Percentiles rank a stretch among this genome's conserved stretches.
Conservation (phyloP, 2,113 vertebrate genomes). For the Otocyon megalotis region DNA sequence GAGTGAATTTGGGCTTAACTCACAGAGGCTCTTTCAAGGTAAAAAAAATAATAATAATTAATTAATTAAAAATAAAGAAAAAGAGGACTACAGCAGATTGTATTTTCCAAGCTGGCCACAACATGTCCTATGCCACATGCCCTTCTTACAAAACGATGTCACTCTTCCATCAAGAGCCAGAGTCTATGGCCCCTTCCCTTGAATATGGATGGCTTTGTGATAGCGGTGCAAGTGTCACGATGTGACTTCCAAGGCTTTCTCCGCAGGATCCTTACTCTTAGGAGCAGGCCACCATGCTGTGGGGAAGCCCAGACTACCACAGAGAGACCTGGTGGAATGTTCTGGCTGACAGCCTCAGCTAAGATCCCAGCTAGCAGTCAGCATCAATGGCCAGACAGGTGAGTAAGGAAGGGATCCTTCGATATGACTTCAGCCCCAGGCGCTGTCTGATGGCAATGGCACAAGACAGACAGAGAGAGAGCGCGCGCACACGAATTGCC, state of each 20-base stretch:
- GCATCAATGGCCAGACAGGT: not conserved
- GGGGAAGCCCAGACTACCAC: not conserved
- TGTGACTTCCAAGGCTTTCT: constrained; percentile 3
- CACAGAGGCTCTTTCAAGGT: constrained; percentile 74
- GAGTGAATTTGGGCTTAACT: constrained; percentile 79
- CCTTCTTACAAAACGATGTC: not conserved
- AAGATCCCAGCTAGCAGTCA: not conserved
- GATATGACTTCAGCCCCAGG: not conserved
- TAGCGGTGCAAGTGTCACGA: not conserved
- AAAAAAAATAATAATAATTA: constrained; percentile 80
- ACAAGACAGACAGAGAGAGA: not conserved
- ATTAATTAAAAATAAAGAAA: constrained; percentile 84
- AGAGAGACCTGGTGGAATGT: not conserved
- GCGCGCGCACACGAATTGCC: not conserved
- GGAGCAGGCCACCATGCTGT: not conserved
- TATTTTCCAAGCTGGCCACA: constrained; percentile 2
- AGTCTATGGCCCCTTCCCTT: not conserved
- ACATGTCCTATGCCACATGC: not conserved
- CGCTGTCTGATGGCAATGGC: not conserved
- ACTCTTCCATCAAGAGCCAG: not conserved
- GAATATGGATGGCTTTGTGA: not conserved
- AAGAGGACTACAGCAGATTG: not conserved
- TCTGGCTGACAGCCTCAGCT: not conserved
- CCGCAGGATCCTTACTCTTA: not conserved
- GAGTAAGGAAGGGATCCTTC: not conserved